Evolutionary conservation across 2,888 invertebrate species (phyloP), one percentile per base, ranked within the genome.

Genomic region (Cordylochernes scorpioides): DNA sequence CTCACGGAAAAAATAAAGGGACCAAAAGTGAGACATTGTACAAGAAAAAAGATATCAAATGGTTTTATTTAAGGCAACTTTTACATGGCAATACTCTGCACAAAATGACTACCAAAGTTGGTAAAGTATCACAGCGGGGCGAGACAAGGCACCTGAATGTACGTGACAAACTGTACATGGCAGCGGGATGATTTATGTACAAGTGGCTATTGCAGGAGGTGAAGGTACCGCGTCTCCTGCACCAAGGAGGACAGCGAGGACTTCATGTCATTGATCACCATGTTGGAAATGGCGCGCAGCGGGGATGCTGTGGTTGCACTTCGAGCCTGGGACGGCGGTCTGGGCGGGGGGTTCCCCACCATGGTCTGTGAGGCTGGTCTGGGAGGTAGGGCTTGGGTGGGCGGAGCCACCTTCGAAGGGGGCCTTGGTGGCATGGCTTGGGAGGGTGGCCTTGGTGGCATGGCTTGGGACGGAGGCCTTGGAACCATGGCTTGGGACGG

Each of bases 221-320:
- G 80, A 42, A 84, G 63, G 57, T 71, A 84, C 45, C 75, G 67
- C 50, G 84, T 86, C 52, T 86, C 86, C 57, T 86, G 80, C 40
- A 77, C 64, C 42, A 86, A 62, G 34, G 82, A 80, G 47, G 71
- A 72, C 22, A 86, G 57, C 0, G 82, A 78, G 2, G 84, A 80
- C 30, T 75, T 78, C 66, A 86, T 72, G 54, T 86, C 84, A 48
- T 84, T 84, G 32, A 86, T 74, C 39, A 84, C 73, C 84, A 86
- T 84, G 50, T 86, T 86, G 27, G 49, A 48, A 5, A 51, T 50
- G 28, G 48, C 46, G 39, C 50, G 38, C 8, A 49, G 30, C 2
- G 44, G 39, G 5, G 32, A 34, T 10, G 32, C 18, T n/a, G 33
- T 28, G 7, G 27, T 31, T 17, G 31, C 28, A 21, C 31, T 21